A percentile compares a stretch with the other conserved stretches of the same genome.
These are phyloP conservation scores for Porites cylindrica DNA, from an alignment of 92 coral and sea anemone genomes.

Conservation along the genomic window DNA sequence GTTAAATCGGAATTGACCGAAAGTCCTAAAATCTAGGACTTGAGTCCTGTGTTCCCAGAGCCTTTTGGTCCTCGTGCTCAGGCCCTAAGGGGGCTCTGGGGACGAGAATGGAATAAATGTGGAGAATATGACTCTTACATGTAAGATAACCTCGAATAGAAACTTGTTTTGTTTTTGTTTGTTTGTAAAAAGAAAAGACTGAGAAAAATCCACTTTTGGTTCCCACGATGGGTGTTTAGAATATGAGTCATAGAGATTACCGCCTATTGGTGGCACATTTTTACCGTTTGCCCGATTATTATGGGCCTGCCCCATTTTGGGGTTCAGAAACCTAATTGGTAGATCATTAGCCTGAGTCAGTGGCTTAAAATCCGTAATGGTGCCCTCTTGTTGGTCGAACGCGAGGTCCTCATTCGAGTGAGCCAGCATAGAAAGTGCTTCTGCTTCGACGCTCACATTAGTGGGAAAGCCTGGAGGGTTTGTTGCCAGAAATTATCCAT, in stretches of 20 bases:
- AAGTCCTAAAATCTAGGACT: no score
- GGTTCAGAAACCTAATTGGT: neutral
- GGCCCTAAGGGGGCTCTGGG: no score
- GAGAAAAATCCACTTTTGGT: neutral
- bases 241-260: constrained; percentile 2
- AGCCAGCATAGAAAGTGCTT: neutral
- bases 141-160: neutral
- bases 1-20: no score
- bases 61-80: no score
- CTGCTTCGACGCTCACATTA: neutral
- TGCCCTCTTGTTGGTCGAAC: neutral
- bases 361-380: constrained; percentile 11
- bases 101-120: neutral
- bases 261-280: neutral
- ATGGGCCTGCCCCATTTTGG: neutral
- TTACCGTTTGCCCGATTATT: neutral
- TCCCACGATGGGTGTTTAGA: neutral
- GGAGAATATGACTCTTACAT: neutral
- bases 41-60: no score
- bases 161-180: no score
- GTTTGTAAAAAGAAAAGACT: neutral
- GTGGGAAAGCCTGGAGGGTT: neutral
- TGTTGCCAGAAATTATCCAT: neutral
- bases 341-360: neutral
- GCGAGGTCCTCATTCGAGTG: neutral